Percentiles rank a stretch among this genome's conserved stretches.
Evolutionary conservation across 2,888 invertebrate genomes (phyloP).

Genomic region (Syrphus vitripennis): DNA sequence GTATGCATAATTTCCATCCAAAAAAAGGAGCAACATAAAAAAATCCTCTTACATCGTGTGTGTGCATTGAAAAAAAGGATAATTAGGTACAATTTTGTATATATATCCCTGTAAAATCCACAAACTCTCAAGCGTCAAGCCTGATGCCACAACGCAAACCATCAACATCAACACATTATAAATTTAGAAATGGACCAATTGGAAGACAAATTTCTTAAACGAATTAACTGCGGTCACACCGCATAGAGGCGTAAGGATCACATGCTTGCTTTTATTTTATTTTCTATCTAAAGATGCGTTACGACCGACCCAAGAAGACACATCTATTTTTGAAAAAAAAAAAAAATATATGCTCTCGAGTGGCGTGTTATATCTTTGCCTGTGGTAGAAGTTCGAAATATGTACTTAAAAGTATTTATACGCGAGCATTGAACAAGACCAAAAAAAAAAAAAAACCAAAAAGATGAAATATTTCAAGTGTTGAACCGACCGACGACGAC

Average conservation of each 20-base stretch:
- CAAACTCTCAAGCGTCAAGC: neutral
- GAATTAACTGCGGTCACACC: slow-evolving; percentile 27
- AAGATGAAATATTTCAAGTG: slow-evolving; percentile 30
- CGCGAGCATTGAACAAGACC: neutral
- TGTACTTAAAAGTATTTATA: neutral
- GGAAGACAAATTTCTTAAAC: slow-evolving; percentile 37
- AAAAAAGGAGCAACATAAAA: neutral
- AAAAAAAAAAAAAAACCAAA: neutral
- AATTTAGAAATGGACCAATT: slow-evolving; percentile 62
- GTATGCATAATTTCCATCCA: neutral
- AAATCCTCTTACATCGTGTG: slow-evolving; percentile 29
- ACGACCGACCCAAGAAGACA: neutral
- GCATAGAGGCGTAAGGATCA: neutral
- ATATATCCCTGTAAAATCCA: neutral
- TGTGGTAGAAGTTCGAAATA: slow-evolving; percentile 30
- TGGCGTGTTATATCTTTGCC: slow-evolving; percentile 10
- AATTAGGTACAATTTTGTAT: slow-evolving; percentile 19
- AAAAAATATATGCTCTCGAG: neutral
- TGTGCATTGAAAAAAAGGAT: slow-evolving; percentile 34
- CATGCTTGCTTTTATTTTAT: neutral
- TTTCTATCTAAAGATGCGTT: neutral
- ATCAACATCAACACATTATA: slow-evolving; percentile 48
- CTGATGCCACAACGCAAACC: slow-evolving; percentile 5
- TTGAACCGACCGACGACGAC: neutral
- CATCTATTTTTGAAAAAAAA: slow-evolving; percentile 24